phyloP scores from a whole-genome alignment of 2,113 vertebrate species.

The Neotoma lepida region DNA sequence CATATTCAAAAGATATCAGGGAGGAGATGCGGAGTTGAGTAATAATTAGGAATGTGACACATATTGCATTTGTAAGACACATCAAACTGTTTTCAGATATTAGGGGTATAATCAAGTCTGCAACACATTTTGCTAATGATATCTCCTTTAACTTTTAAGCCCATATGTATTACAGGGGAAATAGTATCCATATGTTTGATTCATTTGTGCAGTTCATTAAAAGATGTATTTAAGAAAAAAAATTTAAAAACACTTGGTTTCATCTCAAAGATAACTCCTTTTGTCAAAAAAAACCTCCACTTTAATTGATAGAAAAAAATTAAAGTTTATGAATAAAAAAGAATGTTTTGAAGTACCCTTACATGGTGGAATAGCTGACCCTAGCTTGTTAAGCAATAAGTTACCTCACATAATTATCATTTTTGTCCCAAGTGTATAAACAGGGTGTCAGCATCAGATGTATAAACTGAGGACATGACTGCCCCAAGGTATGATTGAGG shows the following conservation, averaged over 20 bases:
- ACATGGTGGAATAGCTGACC: not conserved
- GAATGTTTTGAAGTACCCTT: not conserved
- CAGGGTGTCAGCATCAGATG: not conserved
- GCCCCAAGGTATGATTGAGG: not conserved
- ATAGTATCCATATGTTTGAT: slow-evolving; percentile 68
- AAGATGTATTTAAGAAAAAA: slow-evolving; percentile 34
- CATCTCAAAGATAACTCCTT: slow-evolving; percentile 16
- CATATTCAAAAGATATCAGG: slow-evolving; percentile 45
- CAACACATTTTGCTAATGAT: slow-evolving; percentile 68
- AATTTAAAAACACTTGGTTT: slow-evolving; percentile 44
- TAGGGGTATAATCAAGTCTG: slow-evolving; percentile 69
- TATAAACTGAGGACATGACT: not conserved
- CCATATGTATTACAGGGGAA: slow-evolving; percentile 43
- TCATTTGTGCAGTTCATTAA: slow-evolving; percentile 55
- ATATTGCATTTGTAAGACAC: slow-evolving; percentile 67
- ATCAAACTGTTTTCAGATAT: slow-evolving; percentile 68
- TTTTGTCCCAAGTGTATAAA: not conserved
- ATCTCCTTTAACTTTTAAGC: slow-evolving; percentile 64
- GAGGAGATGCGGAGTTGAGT: slow-evolving; percentile 34
- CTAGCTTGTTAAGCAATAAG: not conserved
- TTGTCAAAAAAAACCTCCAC: not conserved
- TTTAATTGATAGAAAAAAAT: not conserved
- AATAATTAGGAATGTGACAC: slow-evolving; percentile 67
- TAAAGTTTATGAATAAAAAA: not conserved
- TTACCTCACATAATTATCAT: not conserved